Evolutionary conservation across 1,140 invertebrate species (phyloP), one percentile per base, ranked within the genome.

Genomic region (Vanessa atalanta): DNA sequence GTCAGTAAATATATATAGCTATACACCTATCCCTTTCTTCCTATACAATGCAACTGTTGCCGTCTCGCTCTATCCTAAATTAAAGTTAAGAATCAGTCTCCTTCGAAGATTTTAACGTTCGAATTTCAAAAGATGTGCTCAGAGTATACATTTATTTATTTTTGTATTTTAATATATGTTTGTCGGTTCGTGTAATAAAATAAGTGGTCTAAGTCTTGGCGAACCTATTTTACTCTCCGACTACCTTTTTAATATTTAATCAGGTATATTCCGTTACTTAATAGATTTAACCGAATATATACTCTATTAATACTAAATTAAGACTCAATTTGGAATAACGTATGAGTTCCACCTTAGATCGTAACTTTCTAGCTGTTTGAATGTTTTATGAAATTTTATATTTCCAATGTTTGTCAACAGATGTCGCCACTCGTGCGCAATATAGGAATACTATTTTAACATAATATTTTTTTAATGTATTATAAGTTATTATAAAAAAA

Each of bases 361-460:
- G 81, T 88, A 90, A 88, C 84, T 88, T 88, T 90, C 70, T 82
- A 80, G 71, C 81, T 65, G 72, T 37, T 63, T 82, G 73, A 86
- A 90, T 90, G 85, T 83, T 88, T 90, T 81, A 90, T 85, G 72
- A 77, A 37, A 23, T 61, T 9, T n/a, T 3, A 31, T 65, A 11
- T 79, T 87, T 53, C 5, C n/a, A 47, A 70, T 79, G 79, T 65
- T 74, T 48, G 65, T 23, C 80, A 26, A 63, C 47, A 89, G 88
- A 85, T 85, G 87, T 79, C 85, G 72, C 4, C 72, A 70, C 16
- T 63, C 12, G 6, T 20, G 13, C 15, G 26, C 2, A 9, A 15
- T 47, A 65, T 57, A 70, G 47, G 66, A n/a, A 14, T 9, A 51
- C 15, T 50, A 20, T 65, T 65, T 1, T 55, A 8, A 23, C n/a